These are phyloP conservation scores for Paramisgurnus dabryanus DNA, from an alignment of 2,113 vertebrate species.

Conservation along the genomic window DNA sequence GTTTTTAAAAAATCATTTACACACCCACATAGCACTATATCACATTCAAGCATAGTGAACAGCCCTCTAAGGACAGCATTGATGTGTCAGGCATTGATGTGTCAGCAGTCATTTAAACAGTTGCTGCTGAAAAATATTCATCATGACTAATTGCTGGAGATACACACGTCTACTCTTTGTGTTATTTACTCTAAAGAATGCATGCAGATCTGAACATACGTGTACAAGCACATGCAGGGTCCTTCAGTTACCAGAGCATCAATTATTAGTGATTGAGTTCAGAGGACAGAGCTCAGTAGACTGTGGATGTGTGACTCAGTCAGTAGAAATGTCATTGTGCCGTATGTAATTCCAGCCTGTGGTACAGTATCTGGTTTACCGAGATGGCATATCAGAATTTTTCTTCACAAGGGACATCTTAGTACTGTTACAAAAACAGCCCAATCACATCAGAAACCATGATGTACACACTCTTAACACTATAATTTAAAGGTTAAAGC, in stretches of 20 bases:
- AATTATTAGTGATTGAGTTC: constrained; percentile 65
- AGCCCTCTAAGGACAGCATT: not conserved
- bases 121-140: constrained; percentile 5
- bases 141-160: constrained; percentile 14
- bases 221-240: constrained; percentile 40
- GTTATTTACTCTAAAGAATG: not conserved
- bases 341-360: constrained; percentile 71
- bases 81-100: not conserved
- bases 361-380: constrained; percentile 63
- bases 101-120: not conserved
- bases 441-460: not conserved
- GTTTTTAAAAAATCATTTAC: not conserved
- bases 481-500: no score
- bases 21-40: not conserved
- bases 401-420: constrained; percentile 19
- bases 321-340: constrained; percentile 18
- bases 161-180: not conserved
- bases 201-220: not conserved
- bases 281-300: constrained; percentile 40
- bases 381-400: constrained; percentile 7
- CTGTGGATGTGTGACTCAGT: constrained; percentile 27
- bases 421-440: not conserved
- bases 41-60: not conserved
- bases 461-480: no score
- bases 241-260: constrained; percentile 64